phyloP scores from a whole-genome alignment of 2,888 invertebrate genomes.

The Agrotis puta region DNA sequence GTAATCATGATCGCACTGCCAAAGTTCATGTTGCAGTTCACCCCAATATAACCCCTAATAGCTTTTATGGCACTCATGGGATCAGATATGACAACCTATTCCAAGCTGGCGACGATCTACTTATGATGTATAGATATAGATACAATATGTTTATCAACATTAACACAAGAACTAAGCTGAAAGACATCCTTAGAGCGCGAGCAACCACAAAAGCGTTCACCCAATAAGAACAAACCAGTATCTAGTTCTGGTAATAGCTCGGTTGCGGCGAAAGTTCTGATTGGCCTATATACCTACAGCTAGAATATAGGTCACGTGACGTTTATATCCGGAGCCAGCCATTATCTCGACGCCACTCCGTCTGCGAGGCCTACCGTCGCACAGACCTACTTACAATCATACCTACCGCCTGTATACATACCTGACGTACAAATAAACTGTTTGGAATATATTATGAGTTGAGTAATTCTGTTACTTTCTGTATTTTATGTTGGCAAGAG shows the following conservation, averaged over 20 bases:
- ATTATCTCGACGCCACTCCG: conserved; percentile 78
- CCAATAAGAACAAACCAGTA: conserved; percentile 47
- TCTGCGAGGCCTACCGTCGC: conserved; percentile 70
- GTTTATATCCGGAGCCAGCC: conserved; percentile 64
- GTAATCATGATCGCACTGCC: conserved; percentile 16
- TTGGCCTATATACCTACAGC: conserved; percentile 56
- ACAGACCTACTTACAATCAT: conserved; percentile 44
- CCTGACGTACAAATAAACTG: conserved; percentile 53
- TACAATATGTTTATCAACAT: conserved; percentile 7
- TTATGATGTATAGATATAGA: background rate
- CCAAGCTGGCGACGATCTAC: conserved; percentile 3
- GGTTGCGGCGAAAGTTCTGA: conserved; percentile 56
- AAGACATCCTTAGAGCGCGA: conserved; percentile 7
- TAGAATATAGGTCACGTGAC: conserved; percentile 69
- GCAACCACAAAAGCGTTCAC: conserved; percentile 33
- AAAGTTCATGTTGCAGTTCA: conserved; percentile 27
- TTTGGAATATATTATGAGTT: conserved; percentile 52
- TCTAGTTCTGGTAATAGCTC: conserved; percentile 45
- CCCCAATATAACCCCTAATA: conserved; percentile 32
- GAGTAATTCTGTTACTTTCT: conserved; percentile 59
- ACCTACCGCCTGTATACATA: conserved; percentile 41
- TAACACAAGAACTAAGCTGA: conserved; percentile 34
- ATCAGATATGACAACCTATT: conserved; percentile 19
- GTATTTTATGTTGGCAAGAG: conserved; percentile 64
- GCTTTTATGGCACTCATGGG: conserved; percentile 23